Conservation (phyloP, 1,140 invertebrate genomes). For the Drosophila saltans region DNA sequence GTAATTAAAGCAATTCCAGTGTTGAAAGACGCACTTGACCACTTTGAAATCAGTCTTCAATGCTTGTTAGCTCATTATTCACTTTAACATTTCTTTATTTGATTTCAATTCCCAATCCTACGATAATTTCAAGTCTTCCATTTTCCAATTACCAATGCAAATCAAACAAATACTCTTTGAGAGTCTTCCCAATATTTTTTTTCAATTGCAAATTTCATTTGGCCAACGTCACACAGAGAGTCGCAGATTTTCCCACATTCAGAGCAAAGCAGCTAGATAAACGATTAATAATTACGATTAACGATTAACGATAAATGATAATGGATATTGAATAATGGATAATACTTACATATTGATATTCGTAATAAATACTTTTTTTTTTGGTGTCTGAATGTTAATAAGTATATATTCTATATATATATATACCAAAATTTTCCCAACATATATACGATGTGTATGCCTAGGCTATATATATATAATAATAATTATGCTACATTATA, state of each 20-base stretch:
- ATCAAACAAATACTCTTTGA: not conserved
- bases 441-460: slow-evolving; percentile 19
- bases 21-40: not conserved
- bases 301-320: slow-evolving; percentile 13
- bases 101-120: too few relatives aligned
- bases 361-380: slow-evolving; percentile 59
- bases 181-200: slow-evolving; percentile 7
- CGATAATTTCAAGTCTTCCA: slow-evolving; percentile 4
- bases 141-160: not conserved
- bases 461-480: slow-evolving; percentile 43
- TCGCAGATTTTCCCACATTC: not conserved
- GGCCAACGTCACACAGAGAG: slow-evolving; percentile 2
- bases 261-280: not conserved
- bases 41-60: not conserved
- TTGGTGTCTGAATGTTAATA: slow-evolving; percentile 76
- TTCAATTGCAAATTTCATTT: not conserved
- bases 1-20: not conserved
- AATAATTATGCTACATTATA: slow-evolving; percentile 54
- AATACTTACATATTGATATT: slow-evolving; percentile 11
- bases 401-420: slow-evolving; percentile 7
- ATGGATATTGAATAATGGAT: slow-evolving; percentile 25
- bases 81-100: too few relatives aligned
- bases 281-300: slow-evolving; percentile 24
- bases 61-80: too few relatives aligned
- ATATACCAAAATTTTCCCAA: slow-evolving; percentile 46